Evolutionary conservation across 2,113 vertebrate genomes (phyloP).

Genomic region (Embiotoca jacksoni): DNA sequence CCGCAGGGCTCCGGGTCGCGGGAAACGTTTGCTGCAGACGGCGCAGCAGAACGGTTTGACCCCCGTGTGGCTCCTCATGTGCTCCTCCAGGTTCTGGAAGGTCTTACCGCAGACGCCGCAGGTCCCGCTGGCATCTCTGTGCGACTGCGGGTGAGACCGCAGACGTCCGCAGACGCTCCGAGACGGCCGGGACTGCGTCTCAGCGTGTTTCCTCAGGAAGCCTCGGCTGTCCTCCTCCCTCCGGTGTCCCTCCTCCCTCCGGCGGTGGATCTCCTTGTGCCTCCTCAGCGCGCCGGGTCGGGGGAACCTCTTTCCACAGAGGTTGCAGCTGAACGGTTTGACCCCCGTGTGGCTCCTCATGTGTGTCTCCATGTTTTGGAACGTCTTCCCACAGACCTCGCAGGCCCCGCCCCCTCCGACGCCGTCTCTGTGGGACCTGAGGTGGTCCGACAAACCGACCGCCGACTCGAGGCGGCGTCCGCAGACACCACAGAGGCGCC

Average conservation of each 20-base stretch:
- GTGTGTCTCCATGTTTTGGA: conserved; percentile 67
- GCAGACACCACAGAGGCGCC: conserved; percentile 48
- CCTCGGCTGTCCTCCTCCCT: conserved; percentile 31
- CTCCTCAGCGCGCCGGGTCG: conserved; percentile 46
- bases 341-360: conserved; percentile 64
- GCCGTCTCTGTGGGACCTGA: conserved; percentile 41
- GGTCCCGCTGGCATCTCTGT: conserved; percentile 36
- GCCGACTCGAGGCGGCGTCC: conserved; percentile 8
- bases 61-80: conserved; percentile 67
- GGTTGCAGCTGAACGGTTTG: conserved; percentile 49
- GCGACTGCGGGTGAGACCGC: conserved; percentile 57
- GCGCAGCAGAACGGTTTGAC: conserved; percentile 58
- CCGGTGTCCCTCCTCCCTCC: neutral
- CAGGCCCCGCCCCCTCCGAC: conserved; percentile 14
- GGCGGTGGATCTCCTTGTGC: conserved; percentile 65
- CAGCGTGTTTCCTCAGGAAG: conserved; percentile 61
- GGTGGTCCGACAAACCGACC: conserved; percentile 9
- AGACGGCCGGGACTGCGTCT: conserved; percentile 34
- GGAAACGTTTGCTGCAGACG: conserved; percentile 62
- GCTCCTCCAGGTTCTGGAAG: conserved; percentile 63
- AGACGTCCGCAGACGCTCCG: conserved; percentile 42
- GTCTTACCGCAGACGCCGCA: conserved; percentile 72
- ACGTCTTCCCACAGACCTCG: conserved; percentile 39
- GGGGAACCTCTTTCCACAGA: conserved; percentile 60
- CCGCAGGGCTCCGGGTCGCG: conserved; percentile 66